Base-by-base conservation (phyloP, 2,888 invertebrate species). In the Lordiphosa andalusiaca region DNA sequence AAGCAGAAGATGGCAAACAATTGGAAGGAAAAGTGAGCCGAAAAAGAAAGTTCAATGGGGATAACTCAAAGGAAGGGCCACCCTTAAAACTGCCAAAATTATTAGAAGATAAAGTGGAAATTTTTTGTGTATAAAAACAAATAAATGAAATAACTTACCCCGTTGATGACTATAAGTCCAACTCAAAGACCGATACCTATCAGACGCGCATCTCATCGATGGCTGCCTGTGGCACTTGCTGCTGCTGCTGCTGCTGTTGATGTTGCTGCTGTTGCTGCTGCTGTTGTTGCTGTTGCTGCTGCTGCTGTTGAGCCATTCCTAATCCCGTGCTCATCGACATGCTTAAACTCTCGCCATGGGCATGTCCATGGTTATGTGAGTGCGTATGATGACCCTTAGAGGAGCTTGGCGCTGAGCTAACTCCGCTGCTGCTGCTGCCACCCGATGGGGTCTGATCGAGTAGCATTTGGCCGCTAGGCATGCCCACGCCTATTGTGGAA, bases 171-270 rank as follows among this genome's bases (percentile, higher is more conserved):
- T 88, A 88, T 88, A 89, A 89, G 73, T 88, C 88, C 84, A 89
- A 84, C 85, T 89, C 88, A 87, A 89, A 89, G 84, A 88, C 87
- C 87, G 88, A 86, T 74, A 87, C 88, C 89, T 89, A 94, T 96
- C 95, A 96, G 93, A 96, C 96, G 90, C 95, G 92, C 95, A 96
- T 96, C 91, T 96, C 96, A 89, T 94, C 95, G 90, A 95, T 95
- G 65, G 95, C 94, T 72, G 95, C 95, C 88, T 95, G 94, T 49
- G 94, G 95, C 88, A 95, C 93, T 89, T 90, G 81, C 90, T 92
- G 67, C 90, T 92, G 91, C 56, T 92, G 91, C 56, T 89, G 90
- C 44, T 90, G 90, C 58, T 19, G 16, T 5, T 51, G 51, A 38
- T 36, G 40, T 89, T 90, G 77, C 90, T 91, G 63, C 90, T 91